phyloP scores from a whole-genome alignment of 1,140 invertebrate genomes.

The Diabrotica undecimpunctata region DNA sequence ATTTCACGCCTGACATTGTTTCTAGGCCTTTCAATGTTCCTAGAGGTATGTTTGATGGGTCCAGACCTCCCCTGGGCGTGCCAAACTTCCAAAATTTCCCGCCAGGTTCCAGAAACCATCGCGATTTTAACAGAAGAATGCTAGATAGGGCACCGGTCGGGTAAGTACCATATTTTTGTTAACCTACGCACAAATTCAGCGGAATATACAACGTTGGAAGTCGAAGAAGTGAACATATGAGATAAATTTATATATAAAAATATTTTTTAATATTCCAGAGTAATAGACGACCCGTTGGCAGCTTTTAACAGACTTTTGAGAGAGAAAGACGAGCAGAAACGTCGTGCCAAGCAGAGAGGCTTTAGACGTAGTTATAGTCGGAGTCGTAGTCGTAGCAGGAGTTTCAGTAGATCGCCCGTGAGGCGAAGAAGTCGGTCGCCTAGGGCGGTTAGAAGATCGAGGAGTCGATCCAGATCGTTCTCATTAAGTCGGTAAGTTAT shows the following conservation, averaged over 20 bases:
- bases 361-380: slow-evolving; percentile 45
- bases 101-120: slow-evolving; percentile 38
- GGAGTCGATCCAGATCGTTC: slow-evolving; percentile 45
- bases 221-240: neutral
- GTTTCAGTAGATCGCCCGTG: slow-evolving; percentile 47
- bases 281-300: slow-evolving; percentile 78
- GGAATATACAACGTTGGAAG: no score
- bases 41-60: slow-evolving; percentile 39
- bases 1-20: no score
- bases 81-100: slow-evolving; percentile 31
- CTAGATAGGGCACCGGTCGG: slow-evolving; percentile 44
- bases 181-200: neutral
- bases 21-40: slow-evolving; percentile 34
- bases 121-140: slow-evolving; percentile 47
- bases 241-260: neutral
- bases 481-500: slow-evolving; percentile 52
- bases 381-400: slow-evolving; percentile 52
- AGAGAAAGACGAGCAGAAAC: slow-evolving; percentile 74
- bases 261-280: slow-evolving; percentile 46
- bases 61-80: slow-evolving; percentile 36
- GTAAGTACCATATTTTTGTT: slow-evolving; percentile 28
- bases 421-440: slow-evolving; percentile 33
- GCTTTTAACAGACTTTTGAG: slow-evolving; percentile 80
- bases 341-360: slow-evolving; percentile 60
- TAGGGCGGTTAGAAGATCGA: slow-evolving; percentile 45